Percentiles rank a stretch among this genome's conserved stretches.
These are phyloP conservation scores for Nesoenas mayeri DNA, from an alignment of 2,113 vertebrate genomes.

Conservation along the genomic window DNA sequence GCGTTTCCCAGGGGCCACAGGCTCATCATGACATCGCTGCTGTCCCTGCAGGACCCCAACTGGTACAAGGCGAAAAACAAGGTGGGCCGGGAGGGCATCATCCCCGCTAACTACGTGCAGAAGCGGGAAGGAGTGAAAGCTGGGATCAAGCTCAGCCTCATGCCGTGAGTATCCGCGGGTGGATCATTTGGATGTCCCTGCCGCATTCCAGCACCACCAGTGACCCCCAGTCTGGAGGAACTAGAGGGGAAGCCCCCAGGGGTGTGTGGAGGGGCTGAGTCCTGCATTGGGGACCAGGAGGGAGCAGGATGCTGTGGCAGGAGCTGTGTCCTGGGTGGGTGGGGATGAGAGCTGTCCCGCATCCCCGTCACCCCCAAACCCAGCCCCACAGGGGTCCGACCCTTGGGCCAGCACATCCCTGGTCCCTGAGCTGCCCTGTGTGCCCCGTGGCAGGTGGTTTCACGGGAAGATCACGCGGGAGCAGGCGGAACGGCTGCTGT, in stretches of 20 bases:
- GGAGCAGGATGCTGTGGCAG: rapidly evolving
- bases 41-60: slow-evolving; percentile 85
- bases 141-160: slow-evolving; percentile 93
- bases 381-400: rapidly evolving
- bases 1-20: rapidly evolving
- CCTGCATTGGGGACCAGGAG: background rate
- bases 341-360: background rate
- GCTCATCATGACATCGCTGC: rapidly evolving
- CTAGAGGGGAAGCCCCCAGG: background rate
- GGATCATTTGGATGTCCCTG: background rate
- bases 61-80: slow-evolving; percentile 98
- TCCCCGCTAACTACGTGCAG: slow-evolving; percentile 96
- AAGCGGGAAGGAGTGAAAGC: slow-evolving; percentile 92
- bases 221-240: background rate
- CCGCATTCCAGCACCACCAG: background rate
- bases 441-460: slow-evolving; percentile 83
- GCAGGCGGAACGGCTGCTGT: slow-evolving; percentile 87
- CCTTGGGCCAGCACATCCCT: rapidly evolving
- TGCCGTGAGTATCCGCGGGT: slow-evolving; percentile 88
- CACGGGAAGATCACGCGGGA: slow-evolving; percentile 96
- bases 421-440: rapidly evolving
- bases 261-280: background rate
- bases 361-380: rapidly evolving
- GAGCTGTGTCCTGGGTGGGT: background rate
- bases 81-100: slow-evolving; percentile 89